A percentile compares a stretch with the other conserved stretches of the same genome.
phyloP scores from a whole-genome alignment of 2,797 vertebrate genomes.

The Crenuchus spilurus region DNA sequence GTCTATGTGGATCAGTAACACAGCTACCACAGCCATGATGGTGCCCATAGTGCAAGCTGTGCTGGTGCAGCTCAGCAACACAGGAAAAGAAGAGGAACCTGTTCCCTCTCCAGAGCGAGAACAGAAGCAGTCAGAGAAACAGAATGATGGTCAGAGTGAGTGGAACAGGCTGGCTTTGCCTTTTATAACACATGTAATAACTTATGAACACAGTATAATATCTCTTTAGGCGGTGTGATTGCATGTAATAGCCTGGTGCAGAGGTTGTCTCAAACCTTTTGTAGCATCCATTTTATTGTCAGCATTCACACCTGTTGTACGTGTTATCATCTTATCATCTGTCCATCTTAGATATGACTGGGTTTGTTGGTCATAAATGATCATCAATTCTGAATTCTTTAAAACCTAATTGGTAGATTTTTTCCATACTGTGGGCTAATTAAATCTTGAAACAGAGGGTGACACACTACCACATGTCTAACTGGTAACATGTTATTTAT shows the following conservation, averaged over 20 bases:
- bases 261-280: background rate
- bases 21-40: slow-evolving; percentile 97
- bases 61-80: slow-evolving; percentile 81
- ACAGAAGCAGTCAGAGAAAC: slow-evolving; percentile 43
- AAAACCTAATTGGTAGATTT: no score
- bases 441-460: no score
- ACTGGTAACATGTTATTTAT: no score
- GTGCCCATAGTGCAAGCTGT: slow-evolving; percentile 93
- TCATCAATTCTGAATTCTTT: no score
- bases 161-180: background rate
- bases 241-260: background rate
- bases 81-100: slow-evolving; percentile 1
- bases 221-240: background rate
- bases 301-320: background rate
- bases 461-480: no score
- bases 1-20: slow-evolving; percentile 99
- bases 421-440: no score
- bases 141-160: slow-evolving; percentile 48
- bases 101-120: slow-evolving; percentile 19
- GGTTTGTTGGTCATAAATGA: no score
- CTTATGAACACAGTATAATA: background rate
- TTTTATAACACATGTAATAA: background rate
- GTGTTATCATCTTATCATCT: background rate
- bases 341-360: background rate
- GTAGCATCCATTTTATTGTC: background rate